Percentiles rank a stretch among this genome's conserved stretches.
Evolutionary conservation across 1,140 invertebrate genomes (phyloP).

Genomic region (Pararge aegeria): DNA sequence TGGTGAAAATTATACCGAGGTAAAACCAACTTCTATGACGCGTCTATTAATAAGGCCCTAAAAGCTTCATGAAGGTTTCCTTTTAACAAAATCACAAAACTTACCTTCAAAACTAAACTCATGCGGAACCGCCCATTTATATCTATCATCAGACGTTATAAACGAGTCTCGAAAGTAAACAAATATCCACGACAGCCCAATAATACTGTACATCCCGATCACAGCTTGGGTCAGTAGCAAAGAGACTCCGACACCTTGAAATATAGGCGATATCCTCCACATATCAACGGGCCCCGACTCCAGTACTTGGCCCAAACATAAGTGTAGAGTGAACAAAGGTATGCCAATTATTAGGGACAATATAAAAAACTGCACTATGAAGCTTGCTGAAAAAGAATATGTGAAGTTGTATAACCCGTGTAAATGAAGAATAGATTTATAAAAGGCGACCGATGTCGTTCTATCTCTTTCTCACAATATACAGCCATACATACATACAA

Average conservation of each 20-base stretch:
- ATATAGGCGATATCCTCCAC: constrained; percentile 95
- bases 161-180: constrained; percentile 94
- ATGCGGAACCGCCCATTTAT: constrained; percentile 90
- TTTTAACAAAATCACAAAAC: too few species aligned
- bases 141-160: constrained; percentile 88
- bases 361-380: constrained; percentile 93
- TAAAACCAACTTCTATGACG: too few species aligned
- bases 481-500: too few species aligned
- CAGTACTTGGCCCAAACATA: constrained; percentile 91
- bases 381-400: constrained; percentile 84
- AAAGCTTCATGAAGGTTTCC: too few species aligned
- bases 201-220: constrained; percentile 91
- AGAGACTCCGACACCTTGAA: constrained; percentile 92
- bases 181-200: constrained; percentile 94
- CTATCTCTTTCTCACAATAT: too few species aligned
- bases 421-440: too few species aligned
- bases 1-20: too few species aligned
- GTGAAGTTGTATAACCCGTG: neutral
- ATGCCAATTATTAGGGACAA: constrained; percentile 91
- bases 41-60: too few species aligned
- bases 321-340: constrained; percentile 91
- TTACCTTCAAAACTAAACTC: constrained; percentile 84
- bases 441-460: too few species aligned
- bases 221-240: constrained; percentile 89
- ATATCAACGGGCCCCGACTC: constrained; percentile 92